Conservation (phyloP, 2,797 vertebrate genomes). For the Agapornis canus region DNA sequence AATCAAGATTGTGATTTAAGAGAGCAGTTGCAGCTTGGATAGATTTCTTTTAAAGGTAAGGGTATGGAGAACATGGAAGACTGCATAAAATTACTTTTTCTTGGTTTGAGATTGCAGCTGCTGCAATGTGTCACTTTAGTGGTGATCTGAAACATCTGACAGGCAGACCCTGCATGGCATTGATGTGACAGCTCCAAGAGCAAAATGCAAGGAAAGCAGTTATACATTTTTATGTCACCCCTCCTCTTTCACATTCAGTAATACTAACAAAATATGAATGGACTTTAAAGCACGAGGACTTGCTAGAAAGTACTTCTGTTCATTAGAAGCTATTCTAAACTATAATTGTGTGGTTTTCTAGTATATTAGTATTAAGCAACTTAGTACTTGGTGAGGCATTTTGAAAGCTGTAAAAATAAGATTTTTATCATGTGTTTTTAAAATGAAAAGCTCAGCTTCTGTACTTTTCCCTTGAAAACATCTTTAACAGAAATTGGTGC, state of each 20-base stretch:
- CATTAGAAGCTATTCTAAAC: background rate
- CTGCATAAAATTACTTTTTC: background rate
- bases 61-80: background rate
- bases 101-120: background rate
- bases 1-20: background rate
- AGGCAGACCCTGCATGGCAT: background rate
- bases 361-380: background rate
- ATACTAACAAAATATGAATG: background rate
- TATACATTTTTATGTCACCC: accelerated
- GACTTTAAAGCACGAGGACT: background rate
- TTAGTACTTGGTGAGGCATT: background rate
- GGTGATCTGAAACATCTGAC: background rate
- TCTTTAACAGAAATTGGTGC: background rate
- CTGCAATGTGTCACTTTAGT: background rate
- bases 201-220: background rate
- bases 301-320: background rate
- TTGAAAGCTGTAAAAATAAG: background rate
- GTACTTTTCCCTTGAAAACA: background rate
- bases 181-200: background rate
- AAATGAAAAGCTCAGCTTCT: background rate
- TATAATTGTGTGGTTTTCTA: background rate
- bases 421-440: background rate
- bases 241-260: background rate
- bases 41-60: background rate
- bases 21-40: background rate